Evolutionary conservation across 2,888 invertebrate species (phyloP).

Genomic region (Leptothorax acervorum): DNA sequence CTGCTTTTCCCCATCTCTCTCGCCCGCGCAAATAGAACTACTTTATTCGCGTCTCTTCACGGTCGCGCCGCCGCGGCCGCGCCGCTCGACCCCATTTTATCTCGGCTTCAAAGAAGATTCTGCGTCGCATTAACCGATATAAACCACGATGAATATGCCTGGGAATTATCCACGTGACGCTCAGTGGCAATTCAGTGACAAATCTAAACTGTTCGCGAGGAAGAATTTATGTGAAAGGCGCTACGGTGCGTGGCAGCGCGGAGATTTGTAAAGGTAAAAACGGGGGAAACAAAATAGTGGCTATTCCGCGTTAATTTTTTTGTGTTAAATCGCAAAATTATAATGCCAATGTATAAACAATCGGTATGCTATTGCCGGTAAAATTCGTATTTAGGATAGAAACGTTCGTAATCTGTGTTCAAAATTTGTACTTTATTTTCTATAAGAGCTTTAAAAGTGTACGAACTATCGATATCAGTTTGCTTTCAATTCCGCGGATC

Average conservation of each 20-base stretch:
- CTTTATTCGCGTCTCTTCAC: constrained; percentile 46
- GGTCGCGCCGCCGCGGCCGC: not conserved
- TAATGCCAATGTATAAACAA: not conserved
- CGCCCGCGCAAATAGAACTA: constrained; percentile 50
- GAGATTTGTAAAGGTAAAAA: not conserved
- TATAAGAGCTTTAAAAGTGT: not conserved
- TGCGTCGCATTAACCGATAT: constrained; percentile 31
- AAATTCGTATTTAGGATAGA: not conserved
- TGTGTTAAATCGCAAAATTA: not conserved
- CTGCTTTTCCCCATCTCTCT: constrained; percentile 37
- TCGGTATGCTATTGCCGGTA: not conserved
- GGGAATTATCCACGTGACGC: not conserved
- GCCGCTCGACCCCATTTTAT: constrained; percentile 29
- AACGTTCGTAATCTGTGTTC: not conserved
- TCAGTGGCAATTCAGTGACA: not conserved
- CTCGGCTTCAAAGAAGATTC: constrained; percentile 40
- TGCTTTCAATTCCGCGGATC: constrained; percentile 43
- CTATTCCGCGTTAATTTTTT: not conserved
- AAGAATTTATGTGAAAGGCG: not conserved
- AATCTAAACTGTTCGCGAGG: not conserved
- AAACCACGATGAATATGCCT: constrained; percentile 11
- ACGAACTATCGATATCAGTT: constrained; percentile 19
- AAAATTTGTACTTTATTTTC: not conserved
- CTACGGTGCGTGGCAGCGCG: too few species aligned
- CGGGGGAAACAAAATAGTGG: not conserved